These are phyloP conservation scores for Macropus fuliginosus DNA, from an alignment of 2,797 vertebrate species.

Conservation along the genomic window DNA sequence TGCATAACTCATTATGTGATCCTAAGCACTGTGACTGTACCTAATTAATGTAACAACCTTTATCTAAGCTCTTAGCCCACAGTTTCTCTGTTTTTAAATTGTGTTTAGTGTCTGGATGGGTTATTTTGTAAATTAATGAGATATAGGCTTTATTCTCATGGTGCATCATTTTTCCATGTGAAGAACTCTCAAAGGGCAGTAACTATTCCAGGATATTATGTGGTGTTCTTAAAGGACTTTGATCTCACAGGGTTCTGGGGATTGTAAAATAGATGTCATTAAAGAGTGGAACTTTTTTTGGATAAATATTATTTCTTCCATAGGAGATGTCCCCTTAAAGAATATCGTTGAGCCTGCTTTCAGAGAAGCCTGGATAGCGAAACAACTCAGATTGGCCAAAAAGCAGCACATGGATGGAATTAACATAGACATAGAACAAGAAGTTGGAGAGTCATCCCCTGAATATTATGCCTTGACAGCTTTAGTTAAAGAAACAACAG, in stretches of 20 bases:
- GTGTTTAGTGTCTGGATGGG: slow-evolving; percentile 33
- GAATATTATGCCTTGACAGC: slow-evolving; percentile 92
- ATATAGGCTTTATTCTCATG: slow-evolving; percentile 50
- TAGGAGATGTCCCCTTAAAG: slow-evolving; percentile 91
- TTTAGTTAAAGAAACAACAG: slow-evolving; percentile 93
- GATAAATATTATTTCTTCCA: slow-evolving; percentile 61
- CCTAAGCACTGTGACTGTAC: slow-evolving; percentile 54
- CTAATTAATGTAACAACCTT: slow-evolving; percentile 44
- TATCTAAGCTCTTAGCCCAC: slow-evolving; percentile 14
- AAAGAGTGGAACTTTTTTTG: slow-evolving; percentile 37
- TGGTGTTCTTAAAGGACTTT: slow-evolving; percentile 53
- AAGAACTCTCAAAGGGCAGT: slow-evolving; percentile 44
- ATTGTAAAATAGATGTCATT: slow-evolving; percentile 54
- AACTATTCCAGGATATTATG: slow-evolving; percentile 43
- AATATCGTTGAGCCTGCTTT: slow-evolving; percentile 89
- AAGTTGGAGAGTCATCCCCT: slow-evolving; percentile 86
- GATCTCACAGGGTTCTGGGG: slow-evolving; percentile 17
- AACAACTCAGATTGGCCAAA: slow-evolving; percentile 91
- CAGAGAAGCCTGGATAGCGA: slow-evolving; percentile 91
- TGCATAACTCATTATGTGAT: slow-evolving; percentile 21
- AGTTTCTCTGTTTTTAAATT: slow-evolving; percentile 58
- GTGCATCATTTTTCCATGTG: slow-evolving; percentile 44
- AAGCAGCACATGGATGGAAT: slow-evolving; percentile 96
- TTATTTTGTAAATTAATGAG: slow-evolving; percentile 50
- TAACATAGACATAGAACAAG: slow-evolving; percentile 96